phyloP scores from a whole-genome alignment of 2,888 invertebrate species.

The Chydorus sphaericus region DNA sequence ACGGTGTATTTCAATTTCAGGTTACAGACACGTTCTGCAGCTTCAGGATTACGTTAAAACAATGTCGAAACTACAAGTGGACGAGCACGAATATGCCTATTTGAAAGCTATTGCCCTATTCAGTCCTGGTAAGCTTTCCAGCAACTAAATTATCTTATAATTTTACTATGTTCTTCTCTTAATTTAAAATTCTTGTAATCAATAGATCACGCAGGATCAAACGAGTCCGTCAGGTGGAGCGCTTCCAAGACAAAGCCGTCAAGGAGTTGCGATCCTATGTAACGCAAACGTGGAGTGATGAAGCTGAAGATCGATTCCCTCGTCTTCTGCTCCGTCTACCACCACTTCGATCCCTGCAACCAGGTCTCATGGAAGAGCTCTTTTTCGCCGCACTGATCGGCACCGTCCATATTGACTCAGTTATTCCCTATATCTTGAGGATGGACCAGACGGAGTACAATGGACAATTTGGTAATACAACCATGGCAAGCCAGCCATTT shows the following conservation, averaged over 20 bases:
- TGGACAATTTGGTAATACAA: conserved; percentile 18
- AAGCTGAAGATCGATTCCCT: conserved; percentile 37
- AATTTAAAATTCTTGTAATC: conserved; percentile 15
- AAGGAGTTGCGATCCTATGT: conserved; percentile 40
- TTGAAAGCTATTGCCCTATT: conserved; percentile 71
- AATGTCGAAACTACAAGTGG: conserved; percentile 43
- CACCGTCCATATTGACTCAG: conserved; percentile 84
- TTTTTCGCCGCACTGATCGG: conserved; percentile 86
- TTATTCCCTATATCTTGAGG: conserved; percentile 66
- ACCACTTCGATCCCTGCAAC: conserved; percentile 45
- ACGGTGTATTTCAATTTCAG: conserved; percentile 32
- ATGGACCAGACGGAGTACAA: conserved; percentile 33
- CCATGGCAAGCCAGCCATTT: background rate
- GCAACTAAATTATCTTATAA: conserved; percentile 26
- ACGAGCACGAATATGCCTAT: conserved; percentile 74
- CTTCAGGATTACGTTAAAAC: conserved; percentile 66
- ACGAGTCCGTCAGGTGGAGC: conserved; percentile 39
- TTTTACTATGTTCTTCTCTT: background rate
- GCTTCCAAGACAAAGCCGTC: conserved; percentile 45
- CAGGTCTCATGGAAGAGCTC: conserved; percentile 68
- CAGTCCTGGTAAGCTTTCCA: conserved; percentile 48
- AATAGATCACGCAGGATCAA: conserved; percentile 37
- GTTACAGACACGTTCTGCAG: conserved; percentile 65
- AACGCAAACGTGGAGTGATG: conserved; percentile 31
- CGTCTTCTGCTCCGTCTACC: conserved; percentile 52